phyloP scores from a whole-genome alignment of 2,113 vertebrate genomes.

The Chelonoidis abingdonii region DNA sequence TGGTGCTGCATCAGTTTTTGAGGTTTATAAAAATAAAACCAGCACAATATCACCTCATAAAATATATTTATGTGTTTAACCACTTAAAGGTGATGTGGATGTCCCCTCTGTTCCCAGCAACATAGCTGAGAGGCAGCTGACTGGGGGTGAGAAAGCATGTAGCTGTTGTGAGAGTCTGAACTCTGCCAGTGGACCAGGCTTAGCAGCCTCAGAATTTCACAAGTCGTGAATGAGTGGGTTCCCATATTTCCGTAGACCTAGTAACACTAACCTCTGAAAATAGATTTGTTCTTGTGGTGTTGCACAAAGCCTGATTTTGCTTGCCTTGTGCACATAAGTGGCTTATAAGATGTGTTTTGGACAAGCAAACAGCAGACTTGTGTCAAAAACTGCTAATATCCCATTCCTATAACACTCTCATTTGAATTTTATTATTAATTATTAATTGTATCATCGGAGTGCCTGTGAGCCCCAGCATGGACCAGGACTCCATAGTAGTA shows the following conservation, averaged over 20 bases:
- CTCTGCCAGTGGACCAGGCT: background rate
- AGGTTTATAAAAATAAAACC: conserved; percentile 30
- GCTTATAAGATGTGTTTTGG: background rate
- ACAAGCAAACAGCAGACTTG: background rate
- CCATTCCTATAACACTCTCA: background rate
- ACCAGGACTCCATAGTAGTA: background rate
- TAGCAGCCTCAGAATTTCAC: background rate
- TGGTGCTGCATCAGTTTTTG: background rate
- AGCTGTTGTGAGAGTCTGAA: background rate
- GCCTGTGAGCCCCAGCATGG: background rate
- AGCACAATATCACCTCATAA: background rate
- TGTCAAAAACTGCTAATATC: background rate
- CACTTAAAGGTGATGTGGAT: background rate
- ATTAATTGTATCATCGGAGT: background rate
- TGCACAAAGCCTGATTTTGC: background rate
- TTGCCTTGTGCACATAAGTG: too few relatives aligned
- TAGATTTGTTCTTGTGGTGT: background rate
- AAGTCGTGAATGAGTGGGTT: background rate
- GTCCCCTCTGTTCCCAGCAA: background rate
- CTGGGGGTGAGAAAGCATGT: background rate
- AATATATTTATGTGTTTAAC: background rate
- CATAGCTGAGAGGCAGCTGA: background rate
- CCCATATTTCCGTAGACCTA: background rate
- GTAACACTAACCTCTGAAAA: background rate
- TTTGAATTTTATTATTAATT: background rate